Evolutionary conservation across 53 echinoderm and acorn worm genomes (phyloP), one percentile per base, ranked within the genome.

Genomic region (Echinarachnius parma): DNA sequence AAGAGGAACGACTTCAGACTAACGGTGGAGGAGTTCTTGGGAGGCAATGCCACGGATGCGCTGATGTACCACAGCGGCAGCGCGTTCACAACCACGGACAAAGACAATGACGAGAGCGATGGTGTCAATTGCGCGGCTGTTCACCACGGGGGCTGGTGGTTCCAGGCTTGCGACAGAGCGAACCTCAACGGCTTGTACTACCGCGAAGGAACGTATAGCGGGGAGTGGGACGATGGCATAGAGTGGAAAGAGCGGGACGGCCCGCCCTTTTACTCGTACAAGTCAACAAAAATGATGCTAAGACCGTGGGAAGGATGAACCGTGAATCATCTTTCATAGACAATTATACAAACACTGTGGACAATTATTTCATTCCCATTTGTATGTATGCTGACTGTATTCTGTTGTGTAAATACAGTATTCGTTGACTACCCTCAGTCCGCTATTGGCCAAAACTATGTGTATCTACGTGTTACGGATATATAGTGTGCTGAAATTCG

Each of bases 81-180:
- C 48, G 46, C 76, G 27, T 98, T 98, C 71, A 87, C 98, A 14
- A 98, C 98, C 3, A 53, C 66, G 34, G 98, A 98, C 62, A 81
- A 75, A 22, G 98, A 98, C 53, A 82, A 98, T 22, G 93, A 93
- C 53, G 79, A 89, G 24, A 91, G 87, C 28, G 81, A 67, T 32
- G 66, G 80, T 33, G 77, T 81, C 8, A 92, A 98, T 70, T 98
- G 98, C 48, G 98, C 98, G 0, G 67, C 58, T 1, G 82, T 91
- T 21, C 91, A 98, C 53, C 87, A 92, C 21, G 98, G 98, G 3
- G 98, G 98, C 7, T 98, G 98, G 98, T 98, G 98, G 98, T 98
- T 98, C 49, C 92, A 77, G 59, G 78, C 85, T 26, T 98, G 98
- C 26, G 88, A 91, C 31, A 65, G 92, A 46, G 79, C 89, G 10